These are phyloP conservation scores for Pinctada fucata DNA, from an alignment of 2,888 invertebrate genomes.

Conservation along the genomic window DNA sequence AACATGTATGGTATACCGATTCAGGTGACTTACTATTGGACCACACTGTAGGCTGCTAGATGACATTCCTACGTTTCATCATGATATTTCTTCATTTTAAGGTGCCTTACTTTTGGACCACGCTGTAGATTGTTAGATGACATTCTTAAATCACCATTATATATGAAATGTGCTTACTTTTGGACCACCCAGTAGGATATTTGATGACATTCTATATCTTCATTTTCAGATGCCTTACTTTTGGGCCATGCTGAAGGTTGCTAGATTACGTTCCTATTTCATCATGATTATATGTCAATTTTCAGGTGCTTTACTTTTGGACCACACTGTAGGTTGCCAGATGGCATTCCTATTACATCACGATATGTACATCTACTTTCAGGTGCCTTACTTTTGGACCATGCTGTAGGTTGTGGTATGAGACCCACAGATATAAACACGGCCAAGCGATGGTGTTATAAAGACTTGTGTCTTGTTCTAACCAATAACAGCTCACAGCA, in stretches of 20 bases:
- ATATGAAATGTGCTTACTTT: background rate
- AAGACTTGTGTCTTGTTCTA: slow-evolving; percentile 54
- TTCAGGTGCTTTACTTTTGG: slow-evolving; percentile 57
- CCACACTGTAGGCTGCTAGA: slow-evolving; percentile 29
- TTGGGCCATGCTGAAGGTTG: background rate
- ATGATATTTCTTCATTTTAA: slow-evolving; percentile 33
- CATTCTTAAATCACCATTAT: background rate
- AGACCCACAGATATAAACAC: slow-evolving; percentile 60
- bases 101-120: slow-evolving; percentile 74
- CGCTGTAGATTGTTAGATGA: slow-evolving; percentile 57
- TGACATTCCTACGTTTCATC: slow-evolving; percentile 3
- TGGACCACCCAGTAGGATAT: background rate
- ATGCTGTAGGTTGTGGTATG: slow-evolving; percentile 66
- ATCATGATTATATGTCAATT: background rate
- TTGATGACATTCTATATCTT: background rate
- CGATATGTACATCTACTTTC: slow-evolving; percentile 11
- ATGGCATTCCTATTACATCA: slow-evolving; percentile 21
- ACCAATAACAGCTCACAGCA: slow-evolving; percentile 36
- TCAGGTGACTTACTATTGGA: slow-evolving; percentile 56
- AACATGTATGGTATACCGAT: background rate
- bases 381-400: slow-evolving; percentile 74
- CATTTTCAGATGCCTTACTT: slow-evolving; percentile 58
- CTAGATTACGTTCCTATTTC: background rate
- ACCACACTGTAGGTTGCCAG: slow-evolving; percentile 13
- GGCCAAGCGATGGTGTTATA: slow-evolving; percentile 69